Evolutionary conservation across 2,888 invertebrate species (phyloP), one percentile per base, ranked within the genome.

Genomic region (Chydorus sphaericus): DNA sequence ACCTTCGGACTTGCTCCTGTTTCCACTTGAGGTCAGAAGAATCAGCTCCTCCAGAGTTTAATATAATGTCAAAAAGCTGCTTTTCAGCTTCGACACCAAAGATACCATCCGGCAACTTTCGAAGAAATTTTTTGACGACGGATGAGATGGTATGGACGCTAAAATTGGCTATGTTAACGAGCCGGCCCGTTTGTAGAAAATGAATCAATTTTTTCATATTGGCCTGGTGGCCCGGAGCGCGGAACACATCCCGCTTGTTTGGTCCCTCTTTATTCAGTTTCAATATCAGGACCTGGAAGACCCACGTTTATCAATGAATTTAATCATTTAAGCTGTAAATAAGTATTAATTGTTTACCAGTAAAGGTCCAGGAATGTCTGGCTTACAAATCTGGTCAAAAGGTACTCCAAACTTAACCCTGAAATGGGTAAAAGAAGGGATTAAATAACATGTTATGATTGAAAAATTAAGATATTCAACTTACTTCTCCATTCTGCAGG

Each of bases 91-190:
- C 85, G 31, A 83, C 79, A 0, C 96, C 93, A 73, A 97, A 96
- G 59, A 97, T 86, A 33, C 97, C 97, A 57, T 90, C 92, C 16
- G 96, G 96, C 65, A 97, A 83, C 77, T 94, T 94, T 61, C 96
- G 79, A 57, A 97, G 78, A 74, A 97, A 97, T 74, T 94, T 96
- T 76, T 97, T 97, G 60, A 97, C 77, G 59, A 97, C 96, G 71
- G 94, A 94, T 58, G 97, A 96, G 66, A 97, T 92, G 28, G 97
- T 97, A 72, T 96, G 94, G 60, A 96, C 92, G 60, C 90, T 91
- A 71, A 90, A 93, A 70, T 92, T 91, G 69, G 90, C 90, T 67
- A 91, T 88, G 72, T 91, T 91, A 58, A 91, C 88, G 62, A 91
- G 75, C 54, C 90, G 78, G 38, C 91, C 91, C 59, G 86, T 83